These are phyloP conservation scores for Numenius phaeopus DNA, from an alignment of 2,797 vertebrate genomes.

Conservation along the genomic window DNA sequence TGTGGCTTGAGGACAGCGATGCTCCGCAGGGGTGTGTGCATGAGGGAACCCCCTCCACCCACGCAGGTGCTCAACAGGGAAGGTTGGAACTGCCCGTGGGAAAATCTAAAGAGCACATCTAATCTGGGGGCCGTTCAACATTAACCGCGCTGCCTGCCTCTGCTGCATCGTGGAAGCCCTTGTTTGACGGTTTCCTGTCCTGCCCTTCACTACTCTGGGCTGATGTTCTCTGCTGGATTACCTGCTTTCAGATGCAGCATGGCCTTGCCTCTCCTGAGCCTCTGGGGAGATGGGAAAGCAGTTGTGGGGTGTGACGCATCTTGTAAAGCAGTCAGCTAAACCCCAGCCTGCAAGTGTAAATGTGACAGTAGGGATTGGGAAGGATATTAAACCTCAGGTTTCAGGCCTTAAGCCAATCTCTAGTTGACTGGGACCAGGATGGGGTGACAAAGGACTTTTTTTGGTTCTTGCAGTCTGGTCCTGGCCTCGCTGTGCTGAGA, in stretches of 20 bases:
- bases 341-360: neutral
- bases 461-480: neutral
- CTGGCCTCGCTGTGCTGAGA: neutral
- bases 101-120: neutral
- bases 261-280: neutral
- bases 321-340: neutral
- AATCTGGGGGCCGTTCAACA: accelerated
- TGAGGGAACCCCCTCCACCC: neutral
- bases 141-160: neutral
- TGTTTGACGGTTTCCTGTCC: neutral
- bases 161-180: neutral
- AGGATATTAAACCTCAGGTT: neutral
- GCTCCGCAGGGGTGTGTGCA: accelerated
- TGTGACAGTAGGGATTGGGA: neutral
- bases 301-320: accelerated
- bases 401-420: neutral
- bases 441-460: neutral
- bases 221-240: neutral
- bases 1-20: neutral
- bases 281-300: neutral
- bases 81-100: neutral
- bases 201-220: neutral
- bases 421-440: neutral
- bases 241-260: neutral
- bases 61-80: neutral